These are phyloP conservation scores for Micronycteris hirsuta DNA, from an alignment of 2,113 vertebrate genomes.

Conservation along the genomic window DNA sequence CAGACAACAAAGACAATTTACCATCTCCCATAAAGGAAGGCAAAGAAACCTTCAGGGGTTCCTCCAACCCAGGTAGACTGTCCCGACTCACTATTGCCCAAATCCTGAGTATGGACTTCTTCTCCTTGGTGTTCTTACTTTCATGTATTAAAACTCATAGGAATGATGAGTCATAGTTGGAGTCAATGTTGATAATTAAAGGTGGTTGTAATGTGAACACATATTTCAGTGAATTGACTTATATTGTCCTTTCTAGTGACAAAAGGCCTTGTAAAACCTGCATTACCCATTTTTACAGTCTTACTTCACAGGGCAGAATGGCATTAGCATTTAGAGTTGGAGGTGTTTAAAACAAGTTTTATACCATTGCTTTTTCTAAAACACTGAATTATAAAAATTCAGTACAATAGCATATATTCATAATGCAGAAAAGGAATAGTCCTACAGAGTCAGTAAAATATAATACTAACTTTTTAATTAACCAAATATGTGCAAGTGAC, in stretches of 20 bases:
- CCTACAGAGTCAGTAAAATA: not conserved
- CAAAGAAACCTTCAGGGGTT: not conserved
- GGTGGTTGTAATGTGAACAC: not conserved
- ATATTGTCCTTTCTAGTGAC: not conserved
- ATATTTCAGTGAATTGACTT: conserved; percentile 24
- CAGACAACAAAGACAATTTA: not conserved
- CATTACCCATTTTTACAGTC: not conserved
- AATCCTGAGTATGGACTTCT: not conserved
- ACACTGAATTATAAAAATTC: conserved; percentile 16
- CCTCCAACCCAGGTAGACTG: not conserved
- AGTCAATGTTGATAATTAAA: conserved; percentile 2
- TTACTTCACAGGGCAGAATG: not conserved
- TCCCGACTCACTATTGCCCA: not conserved
- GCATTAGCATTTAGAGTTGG: not conserved
- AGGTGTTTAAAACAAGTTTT: conserved; percentile 3
- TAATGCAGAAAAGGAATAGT: not conserved
- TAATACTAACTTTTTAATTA: conserved; percentile 42
- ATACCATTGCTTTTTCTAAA: not conserved
- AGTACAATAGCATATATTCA: not conserved
- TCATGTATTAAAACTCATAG: not conserved
- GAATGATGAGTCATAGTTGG: not conserved
- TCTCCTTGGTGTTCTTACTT: not conserved
- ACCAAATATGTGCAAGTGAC: conserved; percentile 7
- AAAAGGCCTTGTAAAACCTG: not conserved
- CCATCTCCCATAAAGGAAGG: not conserved